These are phyloP conservation scores for Furcula furcula DNA, from an alignment of 2,888 invertebrate genomes.

Conservation along the genomic window DNA sequence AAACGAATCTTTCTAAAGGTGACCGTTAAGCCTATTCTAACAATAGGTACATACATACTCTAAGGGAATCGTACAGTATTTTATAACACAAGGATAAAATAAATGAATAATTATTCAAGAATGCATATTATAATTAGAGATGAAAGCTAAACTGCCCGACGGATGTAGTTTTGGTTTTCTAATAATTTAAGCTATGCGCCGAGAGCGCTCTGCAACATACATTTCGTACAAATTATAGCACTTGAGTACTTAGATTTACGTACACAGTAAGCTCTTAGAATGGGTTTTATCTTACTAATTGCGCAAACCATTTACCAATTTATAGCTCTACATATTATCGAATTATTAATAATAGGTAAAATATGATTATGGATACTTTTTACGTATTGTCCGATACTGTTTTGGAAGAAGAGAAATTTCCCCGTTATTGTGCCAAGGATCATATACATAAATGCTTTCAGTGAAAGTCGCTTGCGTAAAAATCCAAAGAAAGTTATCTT, in stretches of 20 bases:
- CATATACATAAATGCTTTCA: conserved; percentile 16
- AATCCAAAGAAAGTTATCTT: conserved; percentile 42
- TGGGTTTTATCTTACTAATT: conserved; percentile 33
- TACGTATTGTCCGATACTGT: conserved; percentile 1
- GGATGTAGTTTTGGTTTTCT: conserved; percentile 10
- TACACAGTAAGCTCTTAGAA: conserved; percentile 23
- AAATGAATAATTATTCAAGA: too few relatives aligned
- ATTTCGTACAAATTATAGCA: conserved; percentile 20
- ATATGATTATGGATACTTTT: background rate
- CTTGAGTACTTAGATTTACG: conserved; percentile 24
- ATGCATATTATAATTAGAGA: conserved; percentile 8
- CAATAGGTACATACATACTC: too few relatives aligned
- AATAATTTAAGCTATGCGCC: conserved; percentile 20
- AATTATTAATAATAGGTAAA: background rate
- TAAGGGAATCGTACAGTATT: too few relatives aligned
- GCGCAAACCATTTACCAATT: conserved; percentile 30
- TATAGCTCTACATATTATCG: background rate
- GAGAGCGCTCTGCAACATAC: conserved; percentile 9
- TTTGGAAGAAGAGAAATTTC: conserved; percentile 21
- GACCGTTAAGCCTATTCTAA: too few relatives aligned
- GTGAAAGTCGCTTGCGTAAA: conserved; percentile 47
- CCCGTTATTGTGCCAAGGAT: conserved; percentile 19
- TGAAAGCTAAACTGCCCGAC: conserved; percentile 12
- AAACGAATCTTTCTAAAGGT: too few relatives aligned
- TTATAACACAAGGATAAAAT: too few relatives aligned